Evolutionary conservation across 2,113 vertebrate species (phyloP).

Genomic region (Myiopsitta monachus): DNA sequence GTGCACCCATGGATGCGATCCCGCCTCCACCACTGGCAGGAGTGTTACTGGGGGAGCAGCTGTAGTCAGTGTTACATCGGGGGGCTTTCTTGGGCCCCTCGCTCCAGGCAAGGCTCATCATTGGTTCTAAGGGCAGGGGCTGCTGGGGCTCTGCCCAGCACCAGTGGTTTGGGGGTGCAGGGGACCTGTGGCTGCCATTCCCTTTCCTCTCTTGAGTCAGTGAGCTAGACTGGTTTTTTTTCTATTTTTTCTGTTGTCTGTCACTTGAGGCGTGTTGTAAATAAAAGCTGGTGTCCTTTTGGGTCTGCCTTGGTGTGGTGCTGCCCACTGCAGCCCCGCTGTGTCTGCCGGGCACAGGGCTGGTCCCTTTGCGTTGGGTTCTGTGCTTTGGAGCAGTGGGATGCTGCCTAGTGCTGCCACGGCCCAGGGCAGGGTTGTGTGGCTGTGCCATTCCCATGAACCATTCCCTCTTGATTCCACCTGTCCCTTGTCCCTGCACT

Average conservation of each 20-base stretch:
- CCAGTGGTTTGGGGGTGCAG: neutral
- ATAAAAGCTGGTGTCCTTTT: conserved; percentile 73
- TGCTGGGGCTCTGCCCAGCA: neutral
- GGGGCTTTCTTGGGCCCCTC: neutral
- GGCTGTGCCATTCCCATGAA: fast-evolving
- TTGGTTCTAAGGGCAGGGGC: neutral
- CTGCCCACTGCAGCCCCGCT: neutral
- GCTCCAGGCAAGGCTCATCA: neutral
- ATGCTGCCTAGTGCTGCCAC: fast-evolving
- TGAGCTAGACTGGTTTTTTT: conserved; percentile 21
- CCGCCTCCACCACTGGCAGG: neutral
- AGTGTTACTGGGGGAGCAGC: neutral
- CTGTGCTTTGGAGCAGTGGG: neutral
- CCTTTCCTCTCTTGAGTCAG: conserved; percentile 38
- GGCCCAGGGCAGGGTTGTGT: no score
- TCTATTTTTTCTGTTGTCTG: conserved; percentile 47
- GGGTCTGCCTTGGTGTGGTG: conserved; percentile 7
- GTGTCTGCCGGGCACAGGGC: fast-evolving
- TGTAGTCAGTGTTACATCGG: fast-evolving
- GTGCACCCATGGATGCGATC: neutral
- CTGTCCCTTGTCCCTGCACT: neutral
- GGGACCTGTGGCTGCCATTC: neutral
- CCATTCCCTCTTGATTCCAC: neutral
- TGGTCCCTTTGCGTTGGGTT: fast-evolving
- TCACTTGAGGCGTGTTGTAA: conserved; percentile 72